Percentiles rank a stretch among this genome's conserved stretches.
These are phyloP conservation scores for Drosophila sp. DNA, from an alignment of 1,140 invertebrate genomes.

Conservation along the genomic window DNA sequence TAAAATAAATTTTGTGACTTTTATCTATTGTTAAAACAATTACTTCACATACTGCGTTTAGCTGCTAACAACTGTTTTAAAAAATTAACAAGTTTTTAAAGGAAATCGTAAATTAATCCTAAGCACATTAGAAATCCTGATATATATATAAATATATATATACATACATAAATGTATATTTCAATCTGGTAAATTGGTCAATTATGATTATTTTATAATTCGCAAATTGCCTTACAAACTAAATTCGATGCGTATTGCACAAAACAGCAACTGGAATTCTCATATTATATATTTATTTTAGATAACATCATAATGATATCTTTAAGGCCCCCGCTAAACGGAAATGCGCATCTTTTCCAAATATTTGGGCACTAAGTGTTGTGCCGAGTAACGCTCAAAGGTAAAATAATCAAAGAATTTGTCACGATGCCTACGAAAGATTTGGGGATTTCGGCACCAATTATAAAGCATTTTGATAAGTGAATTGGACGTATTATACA, in stretches of 20 bases:
- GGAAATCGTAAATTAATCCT: conserved; percentile 1
- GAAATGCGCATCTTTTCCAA: conserved; percentile 72
- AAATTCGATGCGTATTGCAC: conserved; percentile 53
- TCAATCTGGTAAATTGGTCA: conserved; percentile 52
- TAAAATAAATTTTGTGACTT: no score
- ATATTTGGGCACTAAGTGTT: conserved; percentile 75
- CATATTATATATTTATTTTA: conserved; percentile 10
- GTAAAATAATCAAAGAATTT: conserved; percentile 78
- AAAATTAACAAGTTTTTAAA: conserved; percentile 28
- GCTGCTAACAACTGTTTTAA: conserved; percentile 34
- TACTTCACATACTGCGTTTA: not conserved
- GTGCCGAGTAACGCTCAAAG: conserved; percentile 75
- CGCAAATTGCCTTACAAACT: conserved; percentile 36
- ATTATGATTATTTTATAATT: conserved; percentile 9
- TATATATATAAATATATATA: conserved; percentile 14
- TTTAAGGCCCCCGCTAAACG: conserved; percentile 19
- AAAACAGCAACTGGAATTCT: conserved; percentile 44
- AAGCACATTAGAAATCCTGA: not conserved
- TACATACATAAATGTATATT: conserved; percentile 6
- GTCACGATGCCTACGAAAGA: conserved; percentile 74
- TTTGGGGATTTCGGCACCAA: conserved; percentile 84
- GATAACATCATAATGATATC: conserved; percentile 2
- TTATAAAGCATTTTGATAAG: conserved; percentile 86
- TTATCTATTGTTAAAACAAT: no score
- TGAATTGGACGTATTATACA: conserved; percentile 87